Evolutionary conservation across 2,113 vertebrate genomes (phyloP).

Genomic region (Ictidomys tridecemlineatus): DNA sequence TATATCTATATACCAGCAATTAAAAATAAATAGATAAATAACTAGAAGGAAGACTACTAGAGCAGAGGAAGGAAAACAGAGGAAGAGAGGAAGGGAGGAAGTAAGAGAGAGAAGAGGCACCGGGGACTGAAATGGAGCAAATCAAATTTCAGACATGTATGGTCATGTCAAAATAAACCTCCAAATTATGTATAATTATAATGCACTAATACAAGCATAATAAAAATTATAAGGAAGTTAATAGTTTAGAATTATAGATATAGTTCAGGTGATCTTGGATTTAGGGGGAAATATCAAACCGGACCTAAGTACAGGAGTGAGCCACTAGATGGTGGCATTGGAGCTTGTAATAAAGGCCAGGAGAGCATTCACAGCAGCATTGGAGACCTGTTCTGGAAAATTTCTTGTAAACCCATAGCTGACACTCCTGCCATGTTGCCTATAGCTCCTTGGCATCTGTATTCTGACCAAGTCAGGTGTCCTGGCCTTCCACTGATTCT

Average conservation of each 20-base stretch:
- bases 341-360: constrained; percentile 16
- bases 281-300: neutral
- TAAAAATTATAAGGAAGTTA: constrained; percentile 6
- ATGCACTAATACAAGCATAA: neutral
- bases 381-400: neutral
- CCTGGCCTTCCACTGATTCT: neutral
- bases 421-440: neutral
- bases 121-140: no score
- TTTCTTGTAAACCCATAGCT: neutral
- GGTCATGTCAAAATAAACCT: no score
- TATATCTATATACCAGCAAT: no score
- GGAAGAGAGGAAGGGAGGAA: no score
- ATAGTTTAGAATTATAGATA: neutral
- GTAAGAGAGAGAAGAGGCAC: no score
- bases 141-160: no score
- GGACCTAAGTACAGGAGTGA: neutral
- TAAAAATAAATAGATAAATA: no score
- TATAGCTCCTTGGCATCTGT: neutral
- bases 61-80: no score
- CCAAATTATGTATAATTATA: no score
- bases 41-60: no score
- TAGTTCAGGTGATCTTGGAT: neutral
- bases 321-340: constrained; percentile 59
- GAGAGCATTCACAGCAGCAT: neutral
- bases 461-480: neutral